Base-by-base conservation (phyloP, 2,113 vertebrate species). In the Caretta caretta region DNA sequence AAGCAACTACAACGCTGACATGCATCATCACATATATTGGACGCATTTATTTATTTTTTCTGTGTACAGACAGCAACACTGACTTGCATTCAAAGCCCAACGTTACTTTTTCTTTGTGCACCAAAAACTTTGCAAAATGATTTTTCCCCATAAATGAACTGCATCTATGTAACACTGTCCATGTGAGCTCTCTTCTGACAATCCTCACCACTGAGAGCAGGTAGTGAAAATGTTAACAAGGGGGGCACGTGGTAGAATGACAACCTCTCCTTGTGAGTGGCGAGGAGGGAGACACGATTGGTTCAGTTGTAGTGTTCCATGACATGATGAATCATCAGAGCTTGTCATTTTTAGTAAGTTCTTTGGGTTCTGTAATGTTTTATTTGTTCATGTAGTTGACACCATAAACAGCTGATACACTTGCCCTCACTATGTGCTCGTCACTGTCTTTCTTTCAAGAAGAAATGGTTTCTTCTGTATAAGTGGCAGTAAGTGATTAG, bases 331-430 rank as follows among this genome's bases (percentile, higher is more conserved):
- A 79, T 93, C 86, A 76, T 84, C 88, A 82, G 65, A 72, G 88
- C 76, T 95, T 84, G 90, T 19, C 50, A 75, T 54, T 97, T 96
- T 93, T 88, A 95, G 56, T 90, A 91, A 76, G 80, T 90, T 92
- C 83, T 83, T 12, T 91, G 76, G 92, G 93, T 85, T 97, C 85
- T 87, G 80, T 89, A 96, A 83, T 84, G 53, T 96, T 96, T 96
- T 93, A 93, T 89, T 96, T 98, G 87, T 92, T 94, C 42, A 5
- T 48, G 89, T 90, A 93, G 93, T 76, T 92, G 76, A 57, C 84
- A 92, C 88, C 92, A 96, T 95, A 92, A 96, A 96, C 72, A 91
- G 20, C 54, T 76, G 48, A 79, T 93, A 54, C 53, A 92, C 94
- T 59, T 80, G 90, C 35, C 29, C 42, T 2, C 12, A 16, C 38